Evolutionary conservation across 2,888 invertebrate genomes (phyloP), one percentile per base, ranked within the genome.

Genomic region (Tortricodes alternella): DNA sequence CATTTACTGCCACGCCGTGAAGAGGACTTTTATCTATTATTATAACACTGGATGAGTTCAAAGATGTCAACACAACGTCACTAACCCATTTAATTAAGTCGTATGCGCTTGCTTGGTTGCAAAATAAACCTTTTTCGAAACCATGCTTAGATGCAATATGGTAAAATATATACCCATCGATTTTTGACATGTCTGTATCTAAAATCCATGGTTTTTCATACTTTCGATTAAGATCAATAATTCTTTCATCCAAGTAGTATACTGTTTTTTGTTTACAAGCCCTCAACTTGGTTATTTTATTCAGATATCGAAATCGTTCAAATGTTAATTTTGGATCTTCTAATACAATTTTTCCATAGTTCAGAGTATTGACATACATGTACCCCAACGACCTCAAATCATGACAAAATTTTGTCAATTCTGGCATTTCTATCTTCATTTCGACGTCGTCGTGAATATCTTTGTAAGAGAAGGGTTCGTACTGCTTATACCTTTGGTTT

Each of bases 1-100:
- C 61, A 16, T 60, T 49, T 16, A 62, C 58, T 1, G 50, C 6
- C 39, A 53, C 58, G 16, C 70, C 70, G 62, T 74, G 74, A 8
- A 78, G 51, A 11, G 66, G 64, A 58, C 68, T 71, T 24, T 70
- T 70, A 49, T 78, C 71, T 59, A 85, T 68, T 15, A 85, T 61
- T 46, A 85, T 63, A n/a, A 74, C 58, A 59, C 76, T 74, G 8
- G 65, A 62, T 6, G 62, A 61, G 49, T 61, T 56, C 13, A 85
- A 58, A 4, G 32, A 23, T 16, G 65, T 60, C 7, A 80, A 27
- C 11, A 83, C 60, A 19, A 78, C 64, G 51, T 77, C 71, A 52
- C 61, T 60, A n/a, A 84, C 39, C 85, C 83, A 85, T 56, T 76
- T 82, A n/a, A 57, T 66, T 29, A 76, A 80, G 39, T 69, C 63